phyloP scores from a whole-genome alignment of 2,113 vertebrate species.

The Triplophysa rosa region DNA sequence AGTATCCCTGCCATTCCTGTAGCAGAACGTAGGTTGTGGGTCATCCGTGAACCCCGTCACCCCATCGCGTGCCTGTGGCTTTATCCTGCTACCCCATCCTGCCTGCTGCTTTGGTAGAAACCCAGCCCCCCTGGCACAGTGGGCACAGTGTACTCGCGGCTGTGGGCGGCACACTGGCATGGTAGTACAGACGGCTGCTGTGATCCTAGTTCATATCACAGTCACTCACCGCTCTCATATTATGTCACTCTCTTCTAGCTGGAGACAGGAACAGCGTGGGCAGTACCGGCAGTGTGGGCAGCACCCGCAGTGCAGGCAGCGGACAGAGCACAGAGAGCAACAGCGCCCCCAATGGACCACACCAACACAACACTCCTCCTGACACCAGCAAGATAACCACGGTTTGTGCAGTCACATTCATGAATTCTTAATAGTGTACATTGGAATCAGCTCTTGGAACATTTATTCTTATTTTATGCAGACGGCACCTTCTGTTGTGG shows the following conservation, averaged over 20 bases:
- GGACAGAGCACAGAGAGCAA: constrained; percentile 92
- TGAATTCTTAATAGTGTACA: background rate
- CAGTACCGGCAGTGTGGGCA: constrained; percentile 89
- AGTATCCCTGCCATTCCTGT: background rate
- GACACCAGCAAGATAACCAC: constrained; percentile 61
- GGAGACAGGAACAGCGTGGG: constrained; percentile 93
- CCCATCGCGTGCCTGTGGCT: constrained; percentile 22
- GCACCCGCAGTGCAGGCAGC: constrained; percentile 91
- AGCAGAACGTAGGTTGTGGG: constrained; percentile 17
- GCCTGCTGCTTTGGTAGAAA: constrained; percentile 28
- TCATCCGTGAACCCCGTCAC: constrained; percentile 14
- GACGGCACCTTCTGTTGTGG: constrained; percentile 72
- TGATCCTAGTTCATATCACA: constrained; percentile 5
- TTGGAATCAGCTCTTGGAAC: too few relatives aligned
- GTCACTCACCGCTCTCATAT: background rate
- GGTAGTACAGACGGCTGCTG: background rate
- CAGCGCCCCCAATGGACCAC: constrained; percentile 68
- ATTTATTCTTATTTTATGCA: constrained; percentile 53
- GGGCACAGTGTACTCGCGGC: background rate
- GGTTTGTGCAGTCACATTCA: background rate
- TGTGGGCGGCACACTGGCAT: constrained; percentile 2
- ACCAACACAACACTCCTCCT: constrained; percentile 47
- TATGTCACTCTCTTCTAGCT: constrained; percentile 64
- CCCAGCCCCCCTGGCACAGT: background rate
- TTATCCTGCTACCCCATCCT: constrained; percentile 27